Percentiles rank a stretch among this genome's conserved stretches.
Conservation (phyloP, 2,888 invertebrate genomes). For the Stictocephala bisonia region DNA sequence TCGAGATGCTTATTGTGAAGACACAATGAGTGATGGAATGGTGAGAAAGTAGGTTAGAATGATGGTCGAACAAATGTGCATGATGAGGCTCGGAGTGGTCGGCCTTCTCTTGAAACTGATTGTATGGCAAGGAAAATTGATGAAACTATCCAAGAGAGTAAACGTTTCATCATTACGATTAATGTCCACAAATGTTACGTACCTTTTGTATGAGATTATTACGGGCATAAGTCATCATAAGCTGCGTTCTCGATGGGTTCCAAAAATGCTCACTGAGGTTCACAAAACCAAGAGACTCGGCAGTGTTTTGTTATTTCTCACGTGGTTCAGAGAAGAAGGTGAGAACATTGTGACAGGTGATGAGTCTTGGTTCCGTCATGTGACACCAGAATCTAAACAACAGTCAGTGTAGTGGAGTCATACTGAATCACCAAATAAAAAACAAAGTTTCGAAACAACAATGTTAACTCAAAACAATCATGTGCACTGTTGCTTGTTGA, state of each 20-base stretch:
- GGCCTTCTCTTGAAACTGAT: not conserved
- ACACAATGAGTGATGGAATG: constrained; percentile 16
- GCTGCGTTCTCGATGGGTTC: constrained; percentile 54
- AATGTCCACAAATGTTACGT: not conserved
- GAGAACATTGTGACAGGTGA: constrained; percentile 56
- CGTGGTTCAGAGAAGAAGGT: constrained; percentile 53
- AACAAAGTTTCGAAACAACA: constrained; percentile 47
- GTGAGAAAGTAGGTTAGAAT: constrained; percentile 28
- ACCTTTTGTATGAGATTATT: constrained; percentile 52
- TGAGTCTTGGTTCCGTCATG: constrained; percentile 54
- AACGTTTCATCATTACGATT: not conserved
- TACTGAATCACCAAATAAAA: constrained; percentile 34
- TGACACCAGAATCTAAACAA: constrained; percentile 51
- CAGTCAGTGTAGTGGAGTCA: constrained; percentile 48
- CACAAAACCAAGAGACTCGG: constrained; percentile 52
- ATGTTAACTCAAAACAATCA: constrained; percentile 52
- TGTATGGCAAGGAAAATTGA: not conserved
- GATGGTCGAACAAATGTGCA: constrained; percentile 41
- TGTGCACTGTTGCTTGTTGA: constrained; percentile 53
- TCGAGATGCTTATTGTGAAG: constrained; percentile 12
- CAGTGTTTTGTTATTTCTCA: constrained; percentile 51
- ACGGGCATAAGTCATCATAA: constrained; percentile 52
- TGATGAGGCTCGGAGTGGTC: constrained; percentile 46
- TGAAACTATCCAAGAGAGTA: not conserved
- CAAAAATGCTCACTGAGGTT: constrained; percentile 54